A percentile compares a stretch with the other conserved stretches of the same genome.
Conservation (phyloP, 2,113 vertebrate species). For the Salvelinus namaycush region DNA sequence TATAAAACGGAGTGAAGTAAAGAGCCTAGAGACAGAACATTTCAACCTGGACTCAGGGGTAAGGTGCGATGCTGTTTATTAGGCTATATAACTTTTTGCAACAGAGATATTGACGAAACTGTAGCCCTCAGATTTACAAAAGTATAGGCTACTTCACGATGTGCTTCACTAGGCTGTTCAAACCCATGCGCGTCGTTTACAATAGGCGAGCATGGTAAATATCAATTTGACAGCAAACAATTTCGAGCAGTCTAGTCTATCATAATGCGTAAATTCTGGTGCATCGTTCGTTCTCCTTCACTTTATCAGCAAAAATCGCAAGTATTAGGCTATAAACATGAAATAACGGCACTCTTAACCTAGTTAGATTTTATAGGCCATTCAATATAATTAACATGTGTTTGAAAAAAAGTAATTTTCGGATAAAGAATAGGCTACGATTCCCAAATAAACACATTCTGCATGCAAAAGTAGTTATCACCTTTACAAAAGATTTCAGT, state of each 20-base stretch:
- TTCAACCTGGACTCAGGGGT: too few relatives aligned
- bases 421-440: background rate
- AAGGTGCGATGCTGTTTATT: too few relatives aligned
- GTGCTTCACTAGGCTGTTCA: background rate
- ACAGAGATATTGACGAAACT: too few relatives aligned
- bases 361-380: background rate
- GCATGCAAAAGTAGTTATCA: background rate
- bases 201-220: background rate
- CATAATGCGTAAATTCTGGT: background rate
- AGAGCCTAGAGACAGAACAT: too few relatives aligned
- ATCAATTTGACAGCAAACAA: too few relatives aligned
- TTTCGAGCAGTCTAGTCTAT: background rate
- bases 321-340: background rate
- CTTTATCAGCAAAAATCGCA: background rate
- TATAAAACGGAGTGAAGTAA: too few relatives aligned
- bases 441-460: too few relatives aligned
- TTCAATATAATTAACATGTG: background rate
- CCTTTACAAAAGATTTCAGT: conserved; percentile 9
- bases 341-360: background rate
- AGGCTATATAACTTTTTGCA: too few relatives aligned
- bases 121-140: too few relatives aligned
- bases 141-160: background rate
- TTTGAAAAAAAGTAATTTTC: background rate
- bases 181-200: background rate
- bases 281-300: background rate